Conservation (phyloP, 2,797 vertebrate genomes). For the Sebastes kiyomatsui region DNA sequence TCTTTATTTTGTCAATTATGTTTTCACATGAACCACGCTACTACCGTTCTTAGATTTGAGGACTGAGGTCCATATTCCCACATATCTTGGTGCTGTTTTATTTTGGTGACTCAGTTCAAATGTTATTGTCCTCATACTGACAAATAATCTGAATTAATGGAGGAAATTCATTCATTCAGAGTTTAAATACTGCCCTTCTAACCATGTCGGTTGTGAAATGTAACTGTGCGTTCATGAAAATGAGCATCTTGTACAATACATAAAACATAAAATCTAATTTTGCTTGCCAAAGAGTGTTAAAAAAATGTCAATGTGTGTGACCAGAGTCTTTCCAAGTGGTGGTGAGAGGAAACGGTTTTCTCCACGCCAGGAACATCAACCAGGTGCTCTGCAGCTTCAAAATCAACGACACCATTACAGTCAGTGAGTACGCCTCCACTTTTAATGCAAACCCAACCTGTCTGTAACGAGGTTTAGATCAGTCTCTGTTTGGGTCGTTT, state of each 20-base stretch:
- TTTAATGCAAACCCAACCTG: not conserved
- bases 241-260: not conserved
- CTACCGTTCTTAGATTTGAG: not conserved
- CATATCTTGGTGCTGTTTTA: not conserved
- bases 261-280: not conserved
- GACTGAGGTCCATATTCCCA: not conserved
- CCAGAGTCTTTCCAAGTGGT: constrained; percentile 90
- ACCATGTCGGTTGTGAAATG: not conserved
- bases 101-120: not conserved
- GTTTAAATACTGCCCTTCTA: not conserved
- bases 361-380: constrained; percentile 85
- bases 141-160: not conserved
- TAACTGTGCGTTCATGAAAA: not conserved
- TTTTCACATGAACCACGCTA: too few relatives aligned
- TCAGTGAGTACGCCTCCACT: constrained; percentile 70
- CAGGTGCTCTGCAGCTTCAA: constrained; percentile 95
- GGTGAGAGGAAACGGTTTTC: constrained; percentile 90
- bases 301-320: constrained; percentile 1
- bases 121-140: not conserved
- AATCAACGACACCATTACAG: constrained; percentile 85
- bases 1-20: too few relatives aligned
- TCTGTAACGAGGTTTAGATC: not conserved
- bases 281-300: not conserved
- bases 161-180: not conserved
- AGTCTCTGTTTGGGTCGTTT: not conserved